Evolutionary conservation across 2,888 invertebrate genomes (phyloP), one percentile per base, ranked within the genome.

Genomic region (Aphidoletes aphidimyza): DNA sequence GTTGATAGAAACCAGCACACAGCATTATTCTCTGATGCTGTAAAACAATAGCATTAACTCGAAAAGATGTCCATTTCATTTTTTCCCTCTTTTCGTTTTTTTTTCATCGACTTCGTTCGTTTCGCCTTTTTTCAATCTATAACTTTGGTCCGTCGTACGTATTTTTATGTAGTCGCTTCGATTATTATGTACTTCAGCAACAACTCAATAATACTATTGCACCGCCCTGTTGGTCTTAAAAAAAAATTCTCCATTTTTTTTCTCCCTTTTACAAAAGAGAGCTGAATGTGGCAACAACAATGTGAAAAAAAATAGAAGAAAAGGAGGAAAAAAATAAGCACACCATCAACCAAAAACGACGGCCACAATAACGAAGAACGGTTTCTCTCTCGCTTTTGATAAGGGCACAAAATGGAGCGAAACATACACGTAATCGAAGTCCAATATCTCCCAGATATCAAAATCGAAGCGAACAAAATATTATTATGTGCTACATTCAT

Each of bases 401-500:
- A 69, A 69, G 69, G 69, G 69, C 30, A 69, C n/a, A 69, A 30
- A 30, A 17, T 26, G 26, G 22, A 14, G 30, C 3, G 34, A 34
- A 3, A 30, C 69, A 69, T 30, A 69, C 11, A 69, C 30, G 69
- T 69, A 69, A 69, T 69, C 69, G 69, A 30, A 69, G 9, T 69
- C 39, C 37, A 22, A 81, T 36, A 81, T 81, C 37, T 37, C 81
- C 81, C 22, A 81, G 81, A 81, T 81, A 81, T 81, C 81, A 81
- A 81, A 81, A 81, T 81, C 39, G 81, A 81, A 81, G 37, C 39
- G 81, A 22, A 78, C 78, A 81, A 81, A 81, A 81, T 81, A 81
- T 81, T 81, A 81, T 81, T 81, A 81, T 81, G 39, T 81, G 81
- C 39, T 81, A 81, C 81, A 39, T 81, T 81, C 81, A 81, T 81